Evolutionary conservation across 2,113 vertebrate species (phyloP), one percentile per base, ranked within the genome.

Genomic region (Menura novaehollandiae): DNA sequence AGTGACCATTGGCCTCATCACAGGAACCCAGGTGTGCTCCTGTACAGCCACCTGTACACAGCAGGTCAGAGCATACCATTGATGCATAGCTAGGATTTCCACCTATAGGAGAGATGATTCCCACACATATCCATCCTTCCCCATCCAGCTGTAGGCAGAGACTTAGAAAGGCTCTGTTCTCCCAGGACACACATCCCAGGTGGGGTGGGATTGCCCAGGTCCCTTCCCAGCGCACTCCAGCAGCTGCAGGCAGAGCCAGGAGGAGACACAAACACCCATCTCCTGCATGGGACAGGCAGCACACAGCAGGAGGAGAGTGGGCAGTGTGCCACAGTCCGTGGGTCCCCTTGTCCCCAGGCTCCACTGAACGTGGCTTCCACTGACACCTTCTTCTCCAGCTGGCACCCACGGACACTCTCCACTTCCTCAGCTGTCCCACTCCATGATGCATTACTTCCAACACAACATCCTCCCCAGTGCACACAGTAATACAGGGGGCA

Each of bases 241-340:
- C 37, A 74, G 69, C 64, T 1, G 1, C 1, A 3, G 78, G n/a
- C 32, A 46, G 35, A 17, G 11, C 24, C 83, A 39, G 75, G 20
- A 82, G 21, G 59, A 62, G 53, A 32, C 16, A 49, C 37, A 51
- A 81, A 46, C 68, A 49, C 24, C 15, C 78, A 52, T 26, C 11
- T 69, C 23, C 43, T 74, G 13, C 1, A 20, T 15, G 13, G 27
- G 47, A 35, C 10, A 11, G 44, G 53, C 63, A 80, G 53, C 58
- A 62, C 44, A 23, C 23, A 9, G 16, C 35, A 43, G 23, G 7
- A 43, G 8, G 21, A 14, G 13, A 63, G 24, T 27, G 51, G 74
- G 33, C 47, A 66, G n/a, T 3, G 0, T 24, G 41, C 15, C 69
- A 33, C 0, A 0, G 30, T 14, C 17, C 55, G 11, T 15, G 0